Percentiles rank a stretch among this genome's conserved stretches.
These are phyloP conservation scores for Megamerina dolium DNA, from an alignment of 2,888 invertebrate genomes.

Conservation along the genomic window DNA sequence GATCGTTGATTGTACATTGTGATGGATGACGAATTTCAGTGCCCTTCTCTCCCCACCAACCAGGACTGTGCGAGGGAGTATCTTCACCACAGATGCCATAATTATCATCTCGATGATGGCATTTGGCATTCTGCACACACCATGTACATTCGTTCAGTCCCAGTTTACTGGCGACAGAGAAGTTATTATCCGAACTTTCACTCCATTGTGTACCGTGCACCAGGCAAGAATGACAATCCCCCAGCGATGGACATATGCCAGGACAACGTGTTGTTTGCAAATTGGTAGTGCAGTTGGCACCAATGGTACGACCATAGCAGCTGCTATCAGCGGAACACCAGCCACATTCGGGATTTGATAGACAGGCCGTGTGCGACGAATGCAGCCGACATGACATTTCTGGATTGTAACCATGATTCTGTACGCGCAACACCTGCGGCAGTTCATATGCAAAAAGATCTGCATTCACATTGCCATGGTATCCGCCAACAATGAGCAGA, in stretches of 20 bases:
- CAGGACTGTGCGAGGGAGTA: conserved; percentile 72
- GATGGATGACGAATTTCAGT: conserved; percentile 67
- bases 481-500: conserved; percentile 80
- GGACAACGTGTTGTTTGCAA: conserved; percentile 81
- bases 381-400: conserved; percentile 72
- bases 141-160: conserved; percentile 79
- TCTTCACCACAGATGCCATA: conserved; percentile 78
- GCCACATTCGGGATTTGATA: conserved; percentile 88
- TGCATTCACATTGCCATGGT: conserved; percentile 85
- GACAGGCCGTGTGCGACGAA: conserved; percentile 69
- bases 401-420: conserved; percentile 61
- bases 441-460: conserved; percentile 82
- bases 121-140: conserved; percentile 89
- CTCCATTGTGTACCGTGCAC: conserved; percentile 58
- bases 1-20: conserved; percentile 72
- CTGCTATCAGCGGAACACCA: conserved; percentile 83
- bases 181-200: conserved; percentile 26
- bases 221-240: conserved; percentile 85
- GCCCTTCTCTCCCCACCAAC: conserved; percentile 87
- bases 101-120: conserved; percentile 77
- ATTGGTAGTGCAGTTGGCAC: conserved; percentile 86
- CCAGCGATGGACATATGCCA: conserved; percentile 81
- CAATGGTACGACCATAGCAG: conserved; percentile 78
- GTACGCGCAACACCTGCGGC: conserved; percentile 73
- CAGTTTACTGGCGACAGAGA: conserved; percentile 68